Evolutionary conservation across 2,888 invertebrate species (phyloP), one percentile per base, ranked within the genome.

Genomic region (Cataglyphis livida): DNA sequence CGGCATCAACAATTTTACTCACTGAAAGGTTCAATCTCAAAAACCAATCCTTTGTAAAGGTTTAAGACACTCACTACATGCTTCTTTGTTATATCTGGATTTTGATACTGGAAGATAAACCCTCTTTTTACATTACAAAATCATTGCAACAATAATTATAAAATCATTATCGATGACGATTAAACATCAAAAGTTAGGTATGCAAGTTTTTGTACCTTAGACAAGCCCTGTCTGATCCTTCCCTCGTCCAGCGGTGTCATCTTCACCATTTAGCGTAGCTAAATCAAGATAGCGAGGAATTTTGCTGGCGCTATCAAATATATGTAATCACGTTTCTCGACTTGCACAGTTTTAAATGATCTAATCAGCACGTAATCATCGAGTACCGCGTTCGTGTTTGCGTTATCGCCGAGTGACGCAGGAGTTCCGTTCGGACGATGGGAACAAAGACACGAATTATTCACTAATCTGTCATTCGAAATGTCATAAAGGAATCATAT

Each of bases 11-110:
- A 44, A 2, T 21, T 76, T 74, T 64, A 93, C 96, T 95, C 95
- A 97, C 98, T 97, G 95, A 97, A 98, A 81, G 95, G 95, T 87
- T 97, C 97, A 87, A 96, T 94, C 86, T 95, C 95, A 75, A 96
- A 96, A 70, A 95, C 94, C 82, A 98, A 95, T 85, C 97, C 97
- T 90, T 95, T 95, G 93, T 97, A 98, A 81, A 95, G 95, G 79
- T 95, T 95, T 64, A 97, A 93, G n/a, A 96, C 96, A 92, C 95
- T 96, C 66, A 96, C 88, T 25, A 97, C 96, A 94, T 98, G 98
- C 91, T 96, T 95, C 89, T 95, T 96, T 1, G 97, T 96, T 75
- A 95, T 95, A 71, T 96, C 96, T 75, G 96, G 95, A 95, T 97
- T 96, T 92, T 96, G 96, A 94, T 97, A 97, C 97, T 97, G 94